Evolutionary conservation across 2,113 vertebrate genomes (phyloP).

Genomic region (Thalassarche chlororhynchos): DNA sequence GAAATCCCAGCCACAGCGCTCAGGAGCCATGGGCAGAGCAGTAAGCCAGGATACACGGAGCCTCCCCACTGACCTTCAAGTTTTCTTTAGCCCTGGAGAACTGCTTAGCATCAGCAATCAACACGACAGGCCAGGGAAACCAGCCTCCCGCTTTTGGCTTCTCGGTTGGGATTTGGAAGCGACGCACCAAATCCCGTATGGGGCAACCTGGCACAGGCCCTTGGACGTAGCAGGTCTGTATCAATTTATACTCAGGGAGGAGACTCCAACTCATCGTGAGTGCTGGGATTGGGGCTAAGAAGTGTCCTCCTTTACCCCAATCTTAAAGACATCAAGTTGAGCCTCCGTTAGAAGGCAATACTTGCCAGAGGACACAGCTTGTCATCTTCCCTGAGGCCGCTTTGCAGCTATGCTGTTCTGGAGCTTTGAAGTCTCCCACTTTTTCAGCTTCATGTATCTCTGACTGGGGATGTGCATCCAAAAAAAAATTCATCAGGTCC

Average conservation of each 20-base stretch:
- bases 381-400: neutral
- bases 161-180: neutral
- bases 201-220: neutral
- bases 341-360: fast-evolving
- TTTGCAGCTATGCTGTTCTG: neutral
- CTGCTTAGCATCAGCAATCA: neutral
- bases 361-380: neutral
- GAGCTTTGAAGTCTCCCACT: neutral
- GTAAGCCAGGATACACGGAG: neutral
- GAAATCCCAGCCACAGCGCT: neutral
- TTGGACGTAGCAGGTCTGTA: neutral
- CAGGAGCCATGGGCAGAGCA: neutral
- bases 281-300: neutral
- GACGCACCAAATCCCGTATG: fast-evolving
- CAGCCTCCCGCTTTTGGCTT: neutral
- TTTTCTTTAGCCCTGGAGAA: neutral
- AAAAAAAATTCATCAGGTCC: neutral
- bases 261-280: neutral
- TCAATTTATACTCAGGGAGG: neutral
- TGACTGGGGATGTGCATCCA: neutral
- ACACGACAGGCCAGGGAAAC: too few species aligned
- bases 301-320: neutral
- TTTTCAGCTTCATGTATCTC: neutral
- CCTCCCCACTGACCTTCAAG: neutral
- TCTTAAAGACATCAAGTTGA: fast-evolving